Evolutionary conservation across 2,113 vertebrate species (phyloP).

Genomic region (Rhipidura dahli): DNA sequence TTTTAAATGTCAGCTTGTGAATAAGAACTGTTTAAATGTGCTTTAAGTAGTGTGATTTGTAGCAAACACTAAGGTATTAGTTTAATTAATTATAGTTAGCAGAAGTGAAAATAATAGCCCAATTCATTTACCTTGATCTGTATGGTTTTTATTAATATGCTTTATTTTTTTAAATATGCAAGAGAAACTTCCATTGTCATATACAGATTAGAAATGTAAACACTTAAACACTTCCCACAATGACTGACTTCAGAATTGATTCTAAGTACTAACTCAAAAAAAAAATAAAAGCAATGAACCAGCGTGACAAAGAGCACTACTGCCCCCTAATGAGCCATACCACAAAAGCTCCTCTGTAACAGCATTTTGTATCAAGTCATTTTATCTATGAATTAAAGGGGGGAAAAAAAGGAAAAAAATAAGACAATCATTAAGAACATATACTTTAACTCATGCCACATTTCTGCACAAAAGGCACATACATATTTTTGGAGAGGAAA

Average conservation of each 20-base stretch:
- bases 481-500: conserved; percentile 8
- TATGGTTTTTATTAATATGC: conserved; percentile 18
- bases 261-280: conserved; percentile 16
- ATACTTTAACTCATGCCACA: not conserved
- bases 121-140: conserved; percentile 52
- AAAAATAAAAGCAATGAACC: not conserved
- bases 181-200: conserved; percentile 57
- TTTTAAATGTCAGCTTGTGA: conserved; percentile 11
- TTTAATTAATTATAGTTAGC: not conserved
- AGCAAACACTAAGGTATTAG: conserved; percentile 7
- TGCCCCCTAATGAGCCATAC: conserved; percentile 73
- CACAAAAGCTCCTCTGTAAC: not conserved
- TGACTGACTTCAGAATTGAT: conserved; percentile 56
- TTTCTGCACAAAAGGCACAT: not conserved
- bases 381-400: not conserved
- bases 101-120: conserved; percentile 11
- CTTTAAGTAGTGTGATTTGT: conserved; percentile 4
- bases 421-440: not conserved
- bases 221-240: conserved; percentile 62
- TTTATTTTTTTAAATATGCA: conserved; percentile 52
- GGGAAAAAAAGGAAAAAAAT: not conserved
- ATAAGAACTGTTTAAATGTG: not conserved
- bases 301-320: conserved; percentile 52
- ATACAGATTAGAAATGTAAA: conserved; percentile 70
- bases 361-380: not conserved